Conservation (phyloP, 2,888 invertebrate genomes). For the Poecilobothrus nobilitatus region DNA sequence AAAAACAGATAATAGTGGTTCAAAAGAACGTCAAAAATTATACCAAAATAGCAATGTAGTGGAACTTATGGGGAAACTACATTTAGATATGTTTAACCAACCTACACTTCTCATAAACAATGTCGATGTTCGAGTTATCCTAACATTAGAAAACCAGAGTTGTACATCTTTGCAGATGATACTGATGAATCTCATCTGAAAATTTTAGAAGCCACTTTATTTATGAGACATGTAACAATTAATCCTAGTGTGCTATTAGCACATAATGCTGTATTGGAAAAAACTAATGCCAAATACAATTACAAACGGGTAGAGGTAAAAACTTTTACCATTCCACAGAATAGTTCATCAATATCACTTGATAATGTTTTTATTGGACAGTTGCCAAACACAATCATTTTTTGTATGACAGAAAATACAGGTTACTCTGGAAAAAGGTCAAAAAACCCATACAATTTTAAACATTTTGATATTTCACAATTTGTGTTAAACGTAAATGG, state of each 20-base stretch:
- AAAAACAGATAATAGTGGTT: neutral
- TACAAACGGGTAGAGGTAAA: constrained; percentile 8
- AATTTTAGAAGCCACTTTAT: neutral
- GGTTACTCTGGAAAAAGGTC: constrained; percentile 8
- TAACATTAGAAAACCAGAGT: too few relatives aligned
- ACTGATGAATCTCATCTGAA: neutral
- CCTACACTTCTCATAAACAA: too few relatives aligned
- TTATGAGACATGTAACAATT: constrained; percentile 22
- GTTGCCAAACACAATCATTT: constrained; percentile 2
- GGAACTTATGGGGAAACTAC: too few relatives aligned
- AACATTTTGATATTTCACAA: constrained; percentile 1
- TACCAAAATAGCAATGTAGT: too few relatives aligned
- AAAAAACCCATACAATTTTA: constrained; percentile 12
- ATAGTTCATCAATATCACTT: neutral
- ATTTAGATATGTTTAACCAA: neutral
- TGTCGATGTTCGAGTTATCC: too few relatives aligned
- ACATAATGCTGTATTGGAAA: constrained; percentile 9
- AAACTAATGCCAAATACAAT: constrained; percentile 7
- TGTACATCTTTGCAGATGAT: too few relatives aligned
- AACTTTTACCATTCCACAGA: constrained; percentile 10
- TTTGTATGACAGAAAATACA: constrained; percentile 8
- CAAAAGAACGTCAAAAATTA: neutral
- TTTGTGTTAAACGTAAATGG: constrained; percentile 8
- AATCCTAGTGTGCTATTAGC: constrained; percentile 20
- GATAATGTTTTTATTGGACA: constrained; percentile 11